Evolutionary conservation across 1,140 invertebrate genomes (phyloP).

Genomic region (Mylabris phalerata): DNA sequence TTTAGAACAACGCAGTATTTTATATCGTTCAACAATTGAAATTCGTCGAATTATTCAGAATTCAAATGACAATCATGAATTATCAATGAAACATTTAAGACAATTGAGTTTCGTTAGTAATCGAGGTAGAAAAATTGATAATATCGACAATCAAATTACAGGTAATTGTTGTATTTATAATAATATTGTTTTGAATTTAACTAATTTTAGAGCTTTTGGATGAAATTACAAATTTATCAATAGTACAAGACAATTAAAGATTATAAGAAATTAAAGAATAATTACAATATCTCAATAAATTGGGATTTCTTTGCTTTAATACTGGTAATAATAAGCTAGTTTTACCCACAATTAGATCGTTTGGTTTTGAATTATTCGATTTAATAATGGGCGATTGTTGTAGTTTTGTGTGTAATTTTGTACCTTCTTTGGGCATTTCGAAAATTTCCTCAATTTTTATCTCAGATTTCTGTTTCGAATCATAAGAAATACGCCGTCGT

Average conservation of each 20-base stretch:
- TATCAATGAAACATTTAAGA: constrained; percentile 13
- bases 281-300: constrained; percentile 21
- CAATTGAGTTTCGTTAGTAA: constrained; percentile 25
- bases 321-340: constrained; percentile 28
- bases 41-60: neutral
- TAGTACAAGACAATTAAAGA: too few species aligned
- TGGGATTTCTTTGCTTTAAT: constrained; percentile 19
- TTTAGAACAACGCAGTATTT: constrained; percentile 24
- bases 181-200: neutral
- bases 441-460: constrained; percentile 27
- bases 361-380: constrained; percentile 7
- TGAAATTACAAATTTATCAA: constrained; percentile 9
- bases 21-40: constrained; percentile 18
- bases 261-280: constrained; percentile 31
- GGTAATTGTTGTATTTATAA: constrained; percentile 13
- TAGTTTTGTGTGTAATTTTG: constrained; percentile 19
- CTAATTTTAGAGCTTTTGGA: constrained; percentile 16
- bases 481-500: constrained; percentile 18
- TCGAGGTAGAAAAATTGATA: constrained; percentile 3
- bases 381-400: constrained; percentile 8
- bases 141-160: constrained; percentile 25
- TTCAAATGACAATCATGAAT: constrained; percentile 4
- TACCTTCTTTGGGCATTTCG: constrained; percentile 20
- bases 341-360: constrained; percentile 31
- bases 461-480: too few species aligned